A percentile compares a stretch with the other conserved stretches of the same genome.
These are phyloP conservation scores for Montipora capricornis DNA, from an alignment of 64 coral and sea anemone species.

Conservation along the genomic window DNA sequence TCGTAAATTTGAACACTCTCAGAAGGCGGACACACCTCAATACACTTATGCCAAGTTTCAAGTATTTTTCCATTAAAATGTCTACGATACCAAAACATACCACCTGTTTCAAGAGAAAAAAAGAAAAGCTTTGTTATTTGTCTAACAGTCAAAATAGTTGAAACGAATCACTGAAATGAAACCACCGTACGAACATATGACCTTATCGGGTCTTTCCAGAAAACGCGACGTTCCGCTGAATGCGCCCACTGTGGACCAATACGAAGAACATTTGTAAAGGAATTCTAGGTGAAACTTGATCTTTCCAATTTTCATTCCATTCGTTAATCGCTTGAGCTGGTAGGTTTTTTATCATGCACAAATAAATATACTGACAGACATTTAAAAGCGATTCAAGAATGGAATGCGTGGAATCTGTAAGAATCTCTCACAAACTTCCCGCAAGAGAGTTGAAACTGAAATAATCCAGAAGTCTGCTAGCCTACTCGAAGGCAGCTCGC, in stretches of 20 bases:
- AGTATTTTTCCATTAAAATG: conserved; percentile 63
- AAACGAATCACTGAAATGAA: too few species aligned
- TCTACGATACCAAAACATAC: conserved; percentile 92
- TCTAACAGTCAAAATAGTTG: background rate
- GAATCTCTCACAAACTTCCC: too few species aligned
- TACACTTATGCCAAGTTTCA: conserved; percentile 90
- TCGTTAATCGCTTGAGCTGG: background rate
- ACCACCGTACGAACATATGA: too few species aligned
- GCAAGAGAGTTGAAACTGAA: too few species aligned
- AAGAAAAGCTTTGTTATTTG: background rate
- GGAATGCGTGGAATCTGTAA: too few species aligned
- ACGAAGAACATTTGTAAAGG: background rate
- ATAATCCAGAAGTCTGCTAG: too few species aligned
- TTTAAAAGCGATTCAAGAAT: too few species aligned
- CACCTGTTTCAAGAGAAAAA: conserved; percentile 66
- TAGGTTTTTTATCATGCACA: too few species aligned
- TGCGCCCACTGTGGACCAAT: background rate
- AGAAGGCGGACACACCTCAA: conserved; percentile 88
- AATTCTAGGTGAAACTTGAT: background rate
- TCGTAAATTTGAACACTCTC: conserved; percentile 96
- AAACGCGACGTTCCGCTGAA: too few species aligned
- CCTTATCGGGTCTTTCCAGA: too few species aligned
- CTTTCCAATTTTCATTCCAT: background rate
- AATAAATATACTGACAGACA: too few species aligned
- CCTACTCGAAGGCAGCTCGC: too few species aligned